Conservation (phyloP, 2,113 vertebrate species). For the Polypterus bichir region DNA sequence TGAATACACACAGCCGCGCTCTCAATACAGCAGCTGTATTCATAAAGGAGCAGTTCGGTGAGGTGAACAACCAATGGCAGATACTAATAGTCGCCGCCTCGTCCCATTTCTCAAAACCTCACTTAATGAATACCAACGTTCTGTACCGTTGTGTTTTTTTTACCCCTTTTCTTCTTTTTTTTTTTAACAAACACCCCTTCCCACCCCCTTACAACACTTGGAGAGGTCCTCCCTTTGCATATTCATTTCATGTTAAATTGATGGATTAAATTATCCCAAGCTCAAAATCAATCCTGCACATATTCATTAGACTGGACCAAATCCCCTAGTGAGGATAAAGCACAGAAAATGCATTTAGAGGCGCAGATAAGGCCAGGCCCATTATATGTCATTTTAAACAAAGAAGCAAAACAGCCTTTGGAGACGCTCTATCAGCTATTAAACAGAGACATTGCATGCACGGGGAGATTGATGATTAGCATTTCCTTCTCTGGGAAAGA, state of each 20-base stretch:
- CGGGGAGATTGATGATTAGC: constrained; percentile 84
- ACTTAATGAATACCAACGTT: constrained; percentile 57
- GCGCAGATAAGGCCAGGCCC: constrained; percentile 81
- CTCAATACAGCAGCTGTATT: constrained; percentile 15
- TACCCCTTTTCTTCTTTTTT: constrained; percentile 47
- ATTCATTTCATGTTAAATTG: constrained; percentile 91
- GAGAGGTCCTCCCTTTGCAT: constrained; percentile 60
- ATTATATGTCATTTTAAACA: constrained; percentile 96
- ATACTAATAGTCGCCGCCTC: constrained; percentile 45
- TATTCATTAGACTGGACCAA: constrained; percentile 63
- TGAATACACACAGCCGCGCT: neutral
- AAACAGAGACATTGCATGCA: constrained; percentile 77
- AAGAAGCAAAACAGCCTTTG: constrained; percentile 76
- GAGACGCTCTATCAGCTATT: constrained; percentile 88
- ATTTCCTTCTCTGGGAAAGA: constrained; percentile 58
- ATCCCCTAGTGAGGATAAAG: constrained; percentile 59
- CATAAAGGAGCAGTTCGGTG: constrained; percentile 12
- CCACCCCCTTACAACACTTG: constrained; percentile 22
- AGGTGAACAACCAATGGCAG: constrained; percentile 39
- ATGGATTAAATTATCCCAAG: constrained; percentile 90
- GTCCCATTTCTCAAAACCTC: constrained; percentile 52
- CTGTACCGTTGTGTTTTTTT: constrained; percentile 21
- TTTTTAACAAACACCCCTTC: too few species aligned
- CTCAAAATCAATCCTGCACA: constrained; percentile 75
- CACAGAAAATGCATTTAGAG: constrained; percentile 70